Conservation (phyloP, 2,113 vertebrate species). For the Anser cygnoides region DNA sequence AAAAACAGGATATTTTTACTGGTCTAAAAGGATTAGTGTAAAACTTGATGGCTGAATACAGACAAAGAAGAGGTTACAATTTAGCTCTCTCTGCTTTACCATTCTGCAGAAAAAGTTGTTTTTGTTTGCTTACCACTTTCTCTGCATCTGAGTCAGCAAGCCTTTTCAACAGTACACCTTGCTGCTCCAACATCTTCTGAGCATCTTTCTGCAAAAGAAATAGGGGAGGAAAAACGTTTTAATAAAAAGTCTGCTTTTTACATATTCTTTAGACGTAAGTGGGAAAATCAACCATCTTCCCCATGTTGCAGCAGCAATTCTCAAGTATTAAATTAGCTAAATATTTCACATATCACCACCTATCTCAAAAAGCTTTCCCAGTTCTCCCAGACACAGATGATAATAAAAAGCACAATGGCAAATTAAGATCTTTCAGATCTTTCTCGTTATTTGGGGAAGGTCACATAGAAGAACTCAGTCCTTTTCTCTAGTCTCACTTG, state of each 20-base stretch:
- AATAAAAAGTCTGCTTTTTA: not conserved
- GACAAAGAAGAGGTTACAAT: not conserved
- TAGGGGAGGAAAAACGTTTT: not conserved
- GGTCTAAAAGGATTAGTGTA: not conserved
- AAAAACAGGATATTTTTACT: not conserved
- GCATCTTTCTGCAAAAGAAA: conserved; percentile 78
- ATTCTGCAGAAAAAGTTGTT: not conserved
- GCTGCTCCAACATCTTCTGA: conserved; percentile 79
- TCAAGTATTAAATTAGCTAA: not conserved
- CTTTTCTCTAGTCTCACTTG: not conserved
- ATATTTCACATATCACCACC: not conserved
- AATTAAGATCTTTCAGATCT: not conserved
- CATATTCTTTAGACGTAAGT: not conserved
- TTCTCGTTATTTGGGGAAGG: not conserved
- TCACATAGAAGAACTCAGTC: not conserved
- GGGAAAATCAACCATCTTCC: not conserved
- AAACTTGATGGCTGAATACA: not conserved
- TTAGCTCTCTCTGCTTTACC: not conserved
- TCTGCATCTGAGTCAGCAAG: conserved; percentile 85
- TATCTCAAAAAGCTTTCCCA: not conserved
- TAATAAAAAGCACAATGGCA: not conserved
- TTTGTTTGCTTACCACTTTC: conserved; percentile 78
- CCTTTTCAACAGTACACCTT: conserved; percentile 80
- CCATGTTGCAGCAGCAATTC: not conserved
- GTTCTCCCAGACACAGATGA: not conserved